These are phyloP conservation scores for Chionoecetes opilio DNA, from an alignment of 1,140 invertebrate genomes.

Conservation along the genomic window DNA sequence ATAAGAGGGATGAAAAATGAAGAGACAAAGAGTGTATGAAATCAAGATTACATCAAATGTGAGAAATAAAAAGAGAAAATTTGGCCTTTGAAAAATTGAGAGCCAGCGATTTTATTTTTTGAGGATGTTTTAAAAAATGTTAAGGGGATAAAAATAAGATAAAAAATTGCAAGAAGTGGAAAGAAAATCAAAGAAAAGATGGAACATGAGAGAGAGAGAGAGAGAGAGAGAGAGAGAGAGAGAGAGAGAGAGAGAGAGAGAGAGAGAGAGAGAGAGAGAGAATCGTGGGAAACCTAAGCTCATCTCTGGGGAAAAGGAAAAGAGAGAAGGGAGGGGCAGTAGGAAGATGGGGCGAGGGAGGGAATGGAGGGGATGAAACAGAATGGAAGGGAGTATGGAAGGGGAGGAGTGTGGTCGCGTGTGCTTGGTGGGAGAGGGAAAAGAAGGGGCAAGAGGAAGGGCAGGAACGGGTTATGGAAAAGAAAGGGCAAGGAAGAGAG, in stretches of 20 bases:
- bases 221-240: too few relatives aligned
- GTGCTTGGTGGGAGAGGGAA: neutral
- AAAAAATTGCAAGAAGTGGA: neutral
- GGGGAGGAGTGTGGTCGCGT: neutral
- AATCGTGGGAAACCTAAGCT: neutral
- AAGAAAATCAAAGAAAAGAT: neutral
- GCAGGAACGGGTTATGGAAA: neutral
- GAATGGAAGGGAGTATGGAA: neutral
- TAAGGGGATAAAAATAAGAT: neutral
- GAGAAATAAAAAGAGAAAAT: too few relatives aligned
- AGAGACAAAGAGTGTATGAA: too few relatives aligned
- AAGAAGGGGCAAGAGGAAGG: neutral
- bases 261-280: conserved; percentile 27
- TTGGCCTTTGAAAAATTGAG: neutral
- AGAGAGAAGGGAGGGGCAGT: neutral
- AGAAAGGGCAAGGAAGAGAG: too few relatives aligned
- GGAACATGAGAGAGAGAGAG: neutral
- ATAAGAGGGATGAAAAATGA: too few relatives aligned
- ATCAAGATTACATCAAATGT: too few relatives aligned
- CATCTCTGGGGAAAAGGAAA: neutral
- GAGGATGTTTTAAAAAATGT: neutral
- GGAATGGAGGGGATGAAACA: neutral
- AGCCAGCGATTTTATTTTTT: too few relatives aligned
- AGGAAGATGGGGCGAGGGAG: neutral
- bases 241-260: conserved; percentile 22